Evolutionary conservation across 2,113 vertebrate species (phyloP), one percentile per base, ranked within the genome.

Genomic region (Limnothrissa miodon): DNA sequence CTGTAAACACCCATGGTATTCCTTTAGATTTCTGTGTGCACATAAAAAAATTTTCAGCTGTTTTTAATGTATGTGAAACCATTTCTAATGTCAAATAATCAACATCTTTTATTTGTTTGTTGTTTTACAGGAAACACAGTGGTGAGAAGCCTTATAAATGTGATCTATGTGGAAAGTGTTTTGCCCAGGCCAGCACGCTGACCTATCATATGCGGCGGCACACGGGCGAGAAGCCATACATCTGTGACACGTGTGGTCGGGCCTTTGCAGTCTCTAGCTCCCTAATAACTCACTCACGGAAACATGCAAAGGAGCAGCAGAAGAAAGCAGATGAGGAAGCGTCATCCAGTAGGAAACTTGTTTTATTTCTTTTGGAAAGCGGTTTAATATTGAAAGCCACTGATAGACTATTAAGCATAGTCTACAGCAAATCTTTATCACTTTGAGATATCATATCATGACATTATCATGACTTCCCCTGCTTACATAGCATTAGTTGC

Each of bases 81-180:
- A 21, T 21, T 19, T 23, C 3, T 45, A 5, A n/a, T n/a, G 42
- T 82, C 13, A 11, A 11, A 25, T 10, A 2, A 23, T 29, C 59
- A 36, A 45, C 44, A 39, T 42, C 39, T 1, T 19, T 29, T 4
- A 33, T 5, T 46, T 85, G 0, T 29, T 39, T 5, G 82, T 29
- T 4, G 36, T 5, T 46, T 85, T 0, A 0, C 87, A 99, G 98
- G 88, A 97, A 99, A 83, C 98, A 99, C 92, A 99, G 97, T 4
- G 98, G 98, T 0, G 98, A 99, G 91, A 99, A 99, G 91, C 98
- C 98, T 3, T 99, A 99, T 56, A 96, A 98, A 29, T 99, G 98
- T 1, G 97, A 96, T 59, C 93, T 97, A 36, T 99, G 98, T 10
- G 97, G 97, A 0, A 97, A 99, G 93, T 95, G 96, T 1, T 99